Evolutionary conservation across 2,113 vertebrate genomes (phyloP).

Genomic region (Cygnus atratus): DNA sequence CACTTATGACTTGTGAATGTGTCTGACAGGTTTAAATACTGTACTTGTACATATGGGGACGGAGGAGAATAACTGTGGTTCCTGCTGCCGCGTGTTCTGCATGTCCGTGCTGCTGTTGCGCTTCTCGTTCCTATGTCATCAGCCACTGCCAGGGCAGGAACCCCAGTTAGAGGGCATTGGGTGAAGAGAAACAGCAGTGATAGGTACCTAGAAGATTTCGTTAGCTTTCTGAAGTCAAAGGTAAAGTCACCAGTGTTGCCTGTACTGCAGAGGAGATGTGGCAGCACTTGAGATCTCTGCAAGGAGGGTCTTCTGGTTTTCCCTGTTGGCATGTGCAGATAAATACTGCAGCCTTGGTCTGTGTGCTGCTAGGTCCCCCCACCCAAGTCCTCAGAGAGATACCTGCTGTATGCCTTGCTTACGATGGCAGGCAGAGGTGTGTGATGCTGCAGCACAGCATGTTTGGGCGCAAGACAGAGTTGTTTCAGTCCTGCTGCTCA

Average conservation of each 20-base stretch:
- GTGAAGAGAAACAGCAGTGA: fast-evolving
- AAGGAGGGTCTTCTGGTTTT: neutral
- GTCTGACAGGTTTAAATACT: neutral
- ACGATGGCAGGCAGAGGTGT: fast-evolving
- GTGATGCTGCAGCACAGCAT: fast-evolving
- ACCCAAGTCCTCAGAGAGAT: fast-evolving
- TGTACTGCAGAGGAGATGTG: neutral
- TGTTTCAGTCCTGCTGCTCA: neutral
- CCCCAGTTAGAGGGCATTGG: neutral
- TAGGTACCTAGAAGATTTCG: neutral
- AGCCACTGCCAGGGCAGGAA: fast-evolving
- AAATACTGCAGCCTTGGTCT: fast-evolving
- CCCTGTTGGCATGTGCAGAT: neutral
- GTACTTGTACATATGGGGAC: fast-evolving
- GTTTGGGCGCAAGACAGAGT: neutral
- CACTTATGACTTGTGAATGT: neutral
- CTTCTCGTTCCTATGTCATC: neutral
- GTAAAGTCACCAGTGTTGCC: neutral
- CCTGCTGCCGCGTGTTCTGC: neutral
- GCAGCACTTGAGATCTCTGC: neutral
- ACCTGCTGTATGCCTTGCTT: neutral
- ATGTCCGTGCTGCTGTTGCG: fast-evolving
- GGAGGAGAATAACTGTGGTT: neutral
- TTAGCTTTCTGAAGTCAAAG: neutral
- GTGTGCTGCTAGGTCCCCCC: neutral